phyloP scores from a whole-genome alignment of 2,113 vertebrate species.

The Macaca mulatta region DNA sequence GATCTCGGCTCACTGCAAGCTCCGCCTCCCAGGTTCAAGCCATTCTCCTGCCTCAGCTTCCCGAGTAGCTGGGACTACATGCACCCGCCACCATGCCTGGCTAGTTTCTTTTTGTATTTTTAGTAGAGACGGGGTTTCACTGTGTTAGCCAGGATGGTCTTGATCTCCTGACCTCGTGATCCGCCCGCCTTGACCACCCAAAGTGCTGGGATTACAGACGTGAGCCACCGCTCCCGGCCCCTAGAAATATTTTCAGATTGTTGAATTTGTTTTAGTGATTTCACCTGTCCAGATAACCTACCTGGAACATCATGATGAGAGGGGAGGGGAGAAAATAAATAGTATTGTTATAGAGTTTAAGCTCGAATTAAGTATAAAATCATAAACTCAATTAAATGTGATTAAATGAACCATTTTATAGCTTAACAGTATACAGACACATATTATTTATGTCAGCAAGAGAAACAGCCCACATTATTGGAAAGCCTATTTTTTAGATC shows the following conservation, averaged over 20 bases:
- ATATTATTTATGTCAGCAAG: slow-evolving; percentile 44
- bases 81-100: too few relatives aligned
- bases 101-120: too few relatives aligned
- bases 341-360: slow-evolving; percentile 33
- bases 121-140: too few relatives aligned
- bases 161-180: too few relatives aligned
- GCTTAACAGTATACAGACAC: neutral
- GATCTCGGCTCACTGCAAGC: too few relatives aligned
- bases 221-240: too few relatives aligned
- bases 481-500: neutral
- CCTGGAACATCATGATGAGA: neutral
- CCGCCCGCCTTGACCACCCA: too few relatives aligned
- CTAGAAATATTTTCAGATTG: neutral
- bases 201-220: too few relatives aligned
- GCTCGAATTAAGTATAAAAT: slow-evolving; percentile 43
- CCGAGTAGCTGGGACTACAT: too few relatives aligned
- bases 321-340: neutral
- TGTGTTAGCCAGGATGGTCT: too few relatives aligned
- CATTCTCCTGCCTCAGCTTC: too few relatives aligned
- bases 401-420: slow-evolving; percentile 64
- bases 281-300: neutral
- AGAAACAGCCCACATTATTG: neutral
- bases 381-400: slow-evolving; percentile 32
- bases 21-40: too few relatives aligned
- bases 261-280: slow-evolving; percentile 10